These are phyloP conservation scores for Passer montanus DNA, from an alignment of 2,113 vertebrate species.

Conservation along the genomic window DNA sequence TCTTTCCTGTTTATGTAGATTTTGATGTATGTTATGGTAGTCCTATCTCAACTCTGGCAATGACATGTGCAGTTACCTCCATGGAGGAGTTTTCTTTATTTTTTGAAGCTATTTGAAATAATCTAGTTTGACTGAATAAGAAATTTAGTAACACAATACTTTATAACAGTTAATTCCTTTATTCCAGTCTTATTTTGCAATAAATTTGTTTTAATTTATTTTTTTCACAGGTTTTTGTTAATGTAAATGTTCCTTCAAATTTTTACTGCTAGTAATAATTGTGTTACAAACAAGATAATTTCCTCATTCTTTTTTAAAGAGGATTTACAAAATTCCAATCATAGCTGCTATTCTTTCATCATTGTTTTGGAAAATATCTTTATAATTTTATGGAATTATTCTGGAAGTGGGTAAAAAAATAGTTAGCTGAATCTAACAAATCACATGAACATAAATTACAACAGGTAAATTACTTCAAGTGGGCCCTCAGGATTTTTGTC, in stretches of 20 bases:
- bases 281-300: not conserved
- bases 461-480: not conserved
- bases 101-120: not conserved
- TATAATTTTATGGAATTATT: not conserved
- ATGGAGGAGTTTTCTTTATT: not conserved
- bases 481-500: not conserved
- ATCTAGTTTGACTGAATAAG: not conserved
- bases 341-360: not conserved
- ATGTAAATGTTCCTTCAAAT: not conserved
- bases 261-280: not conserved
- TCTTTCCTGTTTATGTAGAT: not conserved
- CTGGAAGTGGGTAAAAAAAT: not conserved
- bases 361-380: not conserved
- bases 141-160: not conserved
- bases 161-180: not conserved
- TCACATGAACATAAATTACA: not conserved
- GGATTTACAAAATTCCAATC: not conserved
- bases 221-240: not conserved
- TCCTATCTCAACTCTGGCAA: not conserved
- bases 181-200: not conserved
- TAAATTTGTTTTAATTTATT: not conserved
- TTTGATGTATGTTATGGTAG: not conserved
- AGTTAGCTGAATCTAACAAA: not conserved
- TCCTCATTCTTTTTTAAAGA: not conserved
- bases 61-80: not conserved